Conservation (phyloP, 2,888 invertebrate species). For the Lasioglossum leucozonium region DNA sequence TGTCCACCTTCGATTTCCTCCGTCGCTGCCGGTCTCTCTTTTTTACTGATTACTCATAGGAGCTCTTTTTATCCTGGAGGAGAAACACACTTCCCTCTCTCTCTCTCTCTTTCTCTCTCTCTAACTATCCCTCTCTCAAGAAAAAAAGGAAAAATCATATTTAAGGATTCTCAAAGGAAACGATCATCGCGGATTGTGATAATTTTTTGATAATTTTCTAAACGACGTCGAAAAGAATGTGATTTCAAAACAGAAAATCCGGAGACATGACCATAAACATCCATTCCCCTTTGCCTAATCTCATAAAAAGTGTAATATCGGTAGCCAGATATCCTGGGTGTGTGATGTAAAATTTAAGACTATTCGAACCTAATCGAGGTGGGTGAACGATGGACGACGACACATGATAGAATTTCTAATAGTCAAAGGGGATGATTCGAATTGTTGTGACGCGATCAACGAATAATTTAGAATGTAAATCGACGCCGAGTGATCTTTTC, state of each 20-base stretch:
- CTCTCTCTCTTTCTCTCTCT: not conserved
- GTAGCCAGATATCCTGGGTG: conserved; percentile 1
- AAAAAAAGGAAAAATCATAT: conserved; percentile 11
- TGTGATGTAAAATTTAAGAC: conserved; percentile 10
- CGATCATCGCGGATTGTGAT: conserved; percentile 54
- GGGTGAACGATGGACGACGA: not conserved
- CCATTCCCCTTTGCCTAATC: conserved; percentile 22
- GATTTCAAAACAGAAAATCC: conserved; percentile 11
- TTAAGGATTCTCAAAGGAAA: conserved; percentile 39
- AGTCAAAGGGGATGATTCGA: conserved; percentile 29
- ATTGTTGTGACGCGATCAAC: conserved; percentile 20
- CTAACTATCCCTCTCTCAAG: not conserved
- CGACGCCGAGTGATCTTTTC: conserved; percentile 28
- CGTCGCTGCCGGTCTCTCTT: conserved; percentile 57
- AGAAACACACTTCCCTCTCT: conserved; percentile 44
- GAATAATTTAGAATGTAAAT: conserved; percentile 48
- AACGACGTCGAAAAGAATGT: conserved; percentile 23
- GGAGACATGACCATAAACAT: conserved; percentile 17
- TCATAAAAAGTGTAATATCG: not conserved
- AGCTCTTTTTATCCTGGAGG: conserved; percentile 56
- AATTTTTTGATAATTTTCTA: conserved; percentile 58
- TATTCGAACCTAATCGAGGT: not conserved
- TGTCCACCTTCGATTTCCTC: conserved; percentile 66
- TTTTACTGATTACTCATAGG: conserved; percentile 55
- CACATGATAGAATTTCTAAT: conserved; percentile 2